Base-by-base conservation (phyloP, 2,797 vertebrate genomes). In the Leptodactylus fallax region DNA sequence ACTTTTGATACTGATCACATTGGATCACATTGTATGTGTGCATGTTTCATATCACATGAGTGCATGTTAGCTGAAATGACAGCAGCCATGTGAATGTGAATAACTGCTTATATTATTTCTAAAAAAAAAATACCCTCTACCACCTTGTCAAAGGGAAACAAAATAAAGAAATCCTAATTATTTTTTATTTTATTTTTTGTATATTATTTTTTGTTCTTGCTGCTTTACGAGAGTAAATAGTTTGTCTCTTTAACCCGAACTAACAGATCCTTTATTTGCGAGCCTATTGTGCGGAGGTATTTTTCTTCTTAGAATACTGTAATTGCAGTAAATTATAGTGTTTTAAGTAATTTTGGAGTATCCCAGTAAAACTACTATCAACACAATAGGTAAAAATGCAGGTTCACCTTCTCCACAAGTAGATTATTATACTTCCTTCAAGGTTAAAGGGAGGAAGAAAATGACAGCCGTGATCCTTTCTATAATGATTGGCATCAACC, bases 371-470 rank as follows among this genome's bases (percentile, higher is more conserved):
- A 87, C 87, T 81, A 81, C 89, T 25, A 89, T 81, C 90, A 90
- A 79, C 90, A 84, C 90, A 90, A 90, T 0, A 88, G 90, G 88
- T 81, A 91, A 60, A 67, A 91, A 61, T 0, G 83, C 14, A 79
- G 87, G 86, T 89, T 81, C 67, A 56, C 45, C 78, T 53, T 47
- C 2, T 0, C 21, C 7, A 51, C 7, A 79, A 71, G 77, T 0
- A n/a, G 83, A 89, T 87, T 92, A 89, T 90, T 90, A 86, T n/a
- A 86, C 45, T 87, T 85, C 47, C 88, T 53, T 49, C 79, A 69
- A 25, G 79, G 85, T 91, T 79, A 90, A 86, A 86, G 84, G 90
- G 63, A 79, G 87, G 71, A 58, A 90, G 81, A 51, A 88, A 89
- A 88, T 83, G 87, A 77, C 23, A 67, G 79, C 55, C 61, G 84